Percentiles rank a stretch among this genome's conserved stretches.
These are phyloP conservation scores for Rallus crepitans DNA, from an alignment of 2,797 vertebrate genomes.

Conservation along the genomic window DNA sequence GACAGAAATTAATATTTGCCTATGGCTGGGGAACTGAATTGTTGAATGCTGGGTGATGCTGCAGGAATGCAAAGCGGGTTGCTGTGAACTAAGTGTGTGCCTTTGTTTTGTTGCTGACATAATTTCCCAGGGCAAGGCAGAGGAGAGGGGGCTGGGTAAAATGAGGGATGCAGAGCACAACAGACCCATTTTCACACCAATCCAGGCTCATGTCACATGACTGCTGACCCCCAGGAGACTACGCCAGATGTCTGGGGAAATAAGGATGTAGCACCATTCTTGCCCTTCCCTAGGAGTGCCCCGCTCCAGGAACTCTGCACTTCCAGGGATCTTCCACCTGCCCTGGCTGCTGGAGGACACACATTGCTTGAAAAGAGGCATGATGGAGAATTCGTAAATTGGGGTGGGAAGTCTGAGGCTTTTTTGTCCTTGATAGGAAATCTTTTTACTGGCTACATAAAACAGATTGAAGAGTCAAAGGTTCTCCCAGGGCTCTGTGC, in stretches of 20 bases:
- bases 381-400: neutral
- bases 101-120: neutral
- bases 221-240: neutral
- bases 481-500: neutral
- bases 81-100: neutral
- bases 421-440: neutral
- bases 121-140: neutral
- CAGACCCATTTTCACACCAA: neutral
- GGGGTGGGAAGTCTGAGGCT: neutral
- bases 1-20: conserved; percentile 38
- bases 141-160: neutral
- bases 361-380: neutral
- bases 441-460: neutral
- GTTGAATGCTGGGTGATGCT: neutral
- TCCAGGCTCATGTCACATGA: neutral
- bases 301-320: fast-evolving
- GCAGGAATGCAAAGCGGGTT: neutral
- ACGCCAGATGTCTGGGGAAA: neutral
- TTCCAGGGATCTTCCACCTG: neutral
- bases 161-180: neutral
- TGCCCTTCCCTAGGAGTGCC: neutral
- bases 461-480: neutral
- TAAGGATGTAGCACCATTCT: neutral
- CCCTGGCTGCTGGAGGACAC: neutral
- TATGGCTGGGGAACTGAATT: neutral